Base-by-base conservation (phyloP, 2,113 vertebrate genomes). In the Spheniscus mendiculus region DNA sequence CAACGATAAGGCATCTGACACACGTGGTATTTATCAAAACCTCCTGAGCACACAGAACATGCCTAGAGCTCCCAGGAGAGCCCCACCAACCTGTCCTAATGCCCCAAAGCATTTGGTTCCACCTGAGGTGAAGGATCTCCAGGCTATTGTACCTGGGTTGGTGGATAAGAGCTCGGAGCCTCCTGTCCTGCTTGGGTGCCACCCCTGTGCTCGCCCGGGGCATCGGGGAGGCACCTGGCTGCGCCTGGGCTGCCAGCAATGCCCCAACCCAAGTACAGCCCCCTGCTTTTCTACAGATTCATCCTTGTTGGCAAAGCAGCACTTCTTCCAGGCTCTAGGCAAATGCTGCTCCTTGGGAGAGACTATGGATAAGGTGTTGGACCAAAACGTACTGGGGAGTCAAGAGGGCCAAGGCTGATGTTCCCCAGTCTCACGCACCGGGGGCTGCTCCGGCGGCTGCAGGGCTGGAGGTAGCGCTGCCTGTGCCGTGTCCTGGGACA, bases 361-460 rank as follows among this genome's bases (percentile, higher is more conserved):
- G 3, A 71, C 19, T 65, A 36, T 0, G 3, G 55, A 6, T 2
- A 38, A 49, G 14, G 20, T 12, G 9, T 27, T 72, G 82, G 63
- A 74, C 42, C 34, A 36, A 66, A 85, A 45, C 6, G 5, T 5
- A 17, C 9, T 6, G 8, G 38, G 38, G 45, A 65, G n/a, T 22
- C 5, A 42, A 74, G 45, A 36, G 32, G 42, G 40, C 15, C 58
- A 22, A 50, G 70, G 38, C 19, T 42, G 76, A 25, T 15, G 25
- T 3, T 77, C 26, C 36, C 42, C 40, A 10, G 17, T 3, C 22
- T 50, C 20, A 10, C 0, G 2, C 9, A 20, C 6, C 1, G 2
- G 36, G 34, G 45, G 32, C 10, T 25, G 50, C 20, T 63, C 70
- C 0, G 0, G 23, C 0, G 4, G 74, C 32, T 4, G 1, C 15